These are phyloP conservation scores for Portunus trituberculatus DNA, from an alignment of 1,140 invertebrate species.

Conservation along the genomic window DNA sequence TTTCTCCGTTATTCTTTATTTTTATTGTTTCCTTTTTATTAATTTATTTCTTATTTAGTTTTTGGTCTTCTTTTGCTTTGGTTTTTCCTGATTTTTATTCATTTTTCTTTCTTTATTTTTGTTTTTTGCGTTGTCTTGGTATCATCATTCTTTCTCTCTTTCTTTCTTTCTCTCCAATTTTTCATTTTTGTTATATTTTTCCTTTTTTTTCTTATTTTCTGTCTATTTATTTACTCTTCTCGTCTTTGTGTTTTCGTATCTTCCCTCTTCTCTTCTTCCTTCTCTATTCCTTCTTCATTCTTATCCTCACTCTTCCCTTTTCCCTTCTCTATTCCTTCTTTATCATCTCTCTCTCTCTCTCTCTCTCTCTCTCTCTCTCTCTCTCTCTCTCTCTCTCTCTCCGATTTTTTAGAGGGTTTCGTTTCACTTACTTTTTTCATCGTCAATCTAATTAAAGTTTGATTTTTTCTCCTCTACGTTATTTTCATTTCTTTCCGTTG, in stretches of 20 bases:
- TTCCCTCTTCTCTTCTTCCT: not conserved
- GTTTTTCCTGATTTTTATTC: not conserved
- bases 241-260: not conserved
- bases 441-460: no score
- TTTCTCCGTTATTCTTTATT: no score
- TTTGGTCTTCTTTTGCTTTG: not conserved
- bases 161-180: not conserved
- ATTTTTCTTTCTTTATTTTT: not conserved
- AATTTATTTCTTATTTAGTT: not conserved
- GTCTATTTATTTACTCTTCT: not conserved
- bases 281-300: not conserved
- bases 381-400: no score
- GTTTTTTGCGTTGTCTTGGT: not conserved
- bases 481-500: no score
- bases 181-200: not conserved
- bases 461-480: no score
- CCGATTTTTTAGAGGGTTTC: no score
- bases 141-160: not conserved
- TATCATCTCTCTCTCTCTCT: not conserved
- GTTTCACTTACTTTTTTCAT: no score
- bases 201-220: not conserved
- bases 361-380: conserved; percentile 2
- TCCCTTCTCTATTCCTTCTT: not conserved
- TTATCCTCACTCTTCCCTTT: not conserved
- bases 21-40: no score